Base-by-base conservation (phyloP, 2,888 invertebrate species). In the Pheosia gnoma region DNA sequence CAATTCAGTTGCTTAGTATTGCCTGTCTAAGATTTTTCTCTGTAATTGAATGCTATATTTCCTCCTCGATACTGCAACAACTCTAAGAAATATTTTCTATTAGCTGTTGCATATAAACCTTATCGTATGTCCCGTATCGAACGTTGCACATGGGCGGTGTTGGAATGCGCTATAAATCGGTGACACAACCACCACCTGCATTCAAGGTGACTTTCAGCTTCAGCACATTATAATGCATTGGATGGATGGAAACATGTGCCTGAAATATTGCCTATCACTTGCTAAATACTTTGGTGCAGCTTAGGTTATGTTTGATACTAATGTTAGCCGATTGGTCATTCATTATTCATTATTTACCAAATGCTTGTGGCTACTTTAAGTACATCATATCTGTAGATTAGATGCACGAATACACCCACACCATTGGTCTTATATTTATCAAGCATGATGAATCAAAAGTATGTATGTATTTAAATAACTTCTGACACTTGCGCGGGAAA, bases 161-260 rank as follows among this genome's bases (percentile, higher is more conserved):
- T 56, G 72, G 70, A 75, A 77, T 75, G 70, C 65, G 67, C 52
- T 60, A 41, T 70, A 67, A 73, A 67, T 68, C 60, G 62, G 66
- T 77, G 68, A 72, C 69, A 70, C 66, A 66, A 72, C 55, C 58
- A 36, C 47, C 43, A 58, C 64, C 60, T 60, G 58, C 51, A 54
- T 59, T 57, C 57, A 72, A 77, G 75, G 71, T 74, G 75, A 74
- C 74, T 69, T 78, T 74, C 65, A 71, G 60, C 58, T 78, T 74
- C 65, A 71, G 60, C 58, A 61, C 58, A 55, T 59, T 45, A 57
- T 62, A 59, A 66, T 59, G 68, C 61, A 61, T 57, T 60, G 65
- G 60, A 61, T 37, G 10, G 11, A 37, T 36, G 8, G 8, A 53
- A 53, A 38, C 37, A 52, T 53, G 37, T 53, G 37, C 37, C 36